Percentiles rank a stretch among this genome's conserved stretches.
phyloP scores from a whole-genome alignment of 2,888 invertebrate species.

The Sphaeridia pumilis region DNA sequence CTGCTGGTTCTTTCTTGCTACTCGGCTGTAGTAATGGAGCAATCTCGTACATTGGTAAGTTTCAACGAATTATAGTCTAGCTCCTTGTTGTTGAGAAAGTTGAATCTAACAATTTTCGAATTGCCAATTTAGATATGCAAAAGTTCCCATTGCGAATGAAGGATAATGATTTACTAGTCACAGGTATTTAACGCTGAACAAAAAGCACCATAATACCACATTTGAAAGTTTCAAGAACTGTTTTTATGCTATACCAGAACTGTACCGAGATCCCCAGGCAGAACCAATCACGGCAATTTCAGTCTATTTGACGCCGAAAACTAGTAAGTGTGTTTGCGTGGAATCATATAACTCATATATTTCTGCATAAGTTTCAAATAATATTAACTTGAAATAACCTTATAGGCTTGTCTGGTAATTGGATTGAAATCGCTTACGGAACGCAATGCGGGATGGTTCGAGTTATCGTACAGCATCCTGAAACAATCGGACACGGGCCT shows the following conservation, averaged over 20 bases:
- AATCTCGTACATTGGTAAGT: constrained; percentile 87
- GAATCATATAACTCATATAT: too few species aligned
- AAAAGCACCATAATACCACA: neutral
- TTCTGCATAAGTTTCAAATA: too few species aligned
- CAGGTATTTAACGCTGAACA: too few species aligned
- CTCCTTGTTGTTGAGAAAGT: too few species aligned
- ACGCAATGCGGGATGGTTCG: constrained; percentile 90
- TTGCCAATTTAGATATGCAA: constrained; percentile 86
- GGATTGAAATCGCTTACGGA: constrained; percentile 99
- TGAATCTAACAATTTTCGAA: constrained; percentile 2
- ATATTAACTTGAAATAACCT: too few species aligned
- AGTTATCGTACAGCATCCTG: constrained; percentile 89
- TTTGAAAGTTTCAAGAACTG: constrained; percentile 46
- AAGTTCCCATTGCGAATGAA: constrained; percentile 98
- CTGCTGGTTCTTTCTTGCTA: constrained; percentile 87
- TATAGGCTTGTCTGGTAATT: constrained; percentile 93
- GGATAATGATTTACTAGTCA: constrained; percentile 94
- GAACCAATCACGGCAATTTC: constrained; percentile 97
- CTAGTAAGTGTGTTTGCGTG: too few species aligned
- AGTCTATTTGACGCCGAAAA: constrained; percentile 97
- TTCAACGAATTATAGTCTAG: too few species aligned
- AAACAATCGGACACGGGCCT: constrained; percentile 96
- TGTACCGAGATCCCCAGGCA: constrained; percentile 62
- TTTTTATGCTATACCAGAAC: constrained; percentile 6
- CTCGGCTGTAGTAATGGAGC: constrained; percentile 93